Evolutionary conservation across 2,797 vertebrate species (phyloP), one percentile per base, ranked within the genome.

Genomic region (Sus cebifrons): DNA sequence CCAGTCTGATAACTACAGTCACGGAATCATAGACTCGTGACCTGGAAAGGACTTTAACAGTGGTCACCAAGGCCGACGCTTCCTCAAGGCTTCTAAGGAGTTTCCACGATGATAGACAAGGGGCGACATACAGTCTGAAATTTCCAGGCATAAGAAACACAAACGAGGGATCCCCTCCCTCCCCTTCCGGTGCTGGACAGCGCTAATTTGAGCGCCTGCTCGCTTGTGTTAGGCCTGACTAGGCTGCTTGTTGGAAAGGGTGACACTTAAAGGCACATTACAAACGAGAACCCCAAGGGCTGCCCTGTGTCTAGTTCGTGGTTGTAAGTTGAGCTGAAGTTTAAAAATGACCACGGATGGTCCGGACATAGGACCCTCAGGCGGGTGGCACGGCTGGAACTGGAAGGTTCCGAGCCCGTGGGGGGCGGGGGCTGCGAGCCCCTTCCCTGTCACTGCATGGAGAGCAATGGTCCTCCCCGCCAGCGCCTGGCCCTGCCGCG

Each of bases 181-280:
- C 36, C 40, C 32, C 12, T 3, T 64, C 27, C 64, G 54, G 21
- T 40, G 65, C 60, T 20, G 64, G 58, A 20, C 21, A n/a, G 77
- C 83, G 18, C 18, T 75, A 17, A 60, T n/a, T 86, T 25, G n/a
- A 84, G 36, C 44, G 32, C 44, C 25, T 65, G 71, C 54, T 77
- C 40, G 13, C 23, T 21, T 1, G 29, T 36, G 29, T 44, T 21
- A 70, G 71, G 65, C 56, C 16, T n/a, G n/a, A 11, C 23, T 0
- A 84, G 65, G 83, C 49, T 73, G 64, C 89, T 85, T 20, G 7
- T 15, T 60, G 68, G 79, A 73, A 95, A 84, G 13, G 32, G 17
- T 65, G 36, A 54, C 16, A 25, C 54, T 71, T 40, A 71, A 85
- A 83, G 64, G 44, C 40, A 86, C 64, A 85, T 62, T 23, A 52